Evolutionary conservation across 2,113 vertebrate genomes (phyloP), one percentile per base, ranked within the genome.

Genomic region (Tor tambroides): DNA sequence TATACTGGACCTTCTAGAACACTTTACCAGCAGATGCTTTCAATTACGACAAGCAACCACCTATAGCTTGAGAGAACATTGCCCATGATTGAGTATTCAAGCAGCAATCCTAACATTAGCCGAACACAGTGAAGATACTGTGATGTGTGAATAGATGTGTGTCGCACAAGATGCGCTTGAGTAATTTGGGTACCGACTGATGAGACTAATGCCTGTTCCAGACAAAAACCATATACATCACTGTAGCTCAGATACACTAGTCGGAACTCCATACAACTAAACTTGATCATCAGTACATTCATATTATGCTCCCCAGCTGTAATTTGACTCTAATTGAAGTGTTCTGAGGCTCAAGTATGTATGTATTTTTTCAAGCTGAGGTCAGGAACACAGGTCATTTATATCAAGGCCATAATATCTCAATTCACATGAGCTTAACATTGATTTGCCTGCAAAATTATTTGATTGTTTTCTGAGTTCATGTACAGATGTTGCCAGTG

Each of bases 31-130:
- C 51, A 49, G 67, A 63, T 10, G 30, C 71, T 43, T 85, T 69
- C 77, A 85, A 69, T 82, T 51, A 76, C 5, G 46, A 28, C 76
- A 80, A 84, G 59, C 51, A 46, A 46, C 26, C 26, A 46, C 30
- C 41, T 38, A 61, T n/a, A 72, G 78, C 85, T 56, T n/a, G 5
- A 61, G 28, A 86, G 51, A 74, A 63, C 80, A 43, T 74, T 61
- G 83, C 35, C 71, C 59, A 79, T 69, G 78, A 76, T 80, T 86
- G 81, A 69, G 65, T 38, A 63, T 85, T 89, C 76, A 85, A 63
- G 59, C 67, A 74, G 43, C 46, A 5, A 72, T 86, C 30, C 71
- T 35, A 49, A 69, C 56, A 82, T 82, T 71, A 86, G 83, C 35
- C 35, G 17, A 51, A 75, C 41, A 72, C 79, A 32, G 61, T 51